phyloP scores from a whole-genome alignment of 2,797 vertebrate genomes.

The Danio tinwini region DNA sequence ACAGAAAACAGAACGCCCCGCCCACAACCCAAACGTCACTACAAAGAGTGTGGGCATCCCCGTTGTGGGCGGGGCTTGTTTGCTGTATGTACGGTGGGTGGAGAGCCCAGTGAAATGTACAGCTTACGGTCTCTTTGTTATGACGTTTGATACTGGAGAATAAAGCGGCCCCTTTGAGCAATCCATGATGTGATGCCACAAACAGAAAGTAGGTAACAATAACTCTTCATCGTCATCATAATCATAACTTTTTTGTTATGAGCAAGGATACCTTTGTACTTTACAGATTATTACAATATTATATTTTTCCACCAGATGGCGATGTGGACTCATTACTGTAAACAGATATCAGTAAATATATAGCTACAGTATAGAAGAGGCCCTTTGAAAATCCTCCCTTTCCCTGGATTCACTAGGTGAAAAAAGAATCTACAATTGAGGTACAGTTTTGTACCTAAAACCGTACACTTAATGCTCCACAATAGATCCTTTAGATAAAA shows the following conservation, averaged over 20 bases:
- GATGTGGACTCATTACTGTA: not conserved
- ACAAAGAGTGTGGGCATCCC: not conserved
- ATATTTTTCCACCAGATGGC: slow-evolving; percentile 20
- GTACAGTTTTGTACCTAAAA: too few species aligned
- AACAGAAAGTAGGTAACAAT: not conserved
- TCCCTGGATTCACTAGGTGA: too few species aligned
- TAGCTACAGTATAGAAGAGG: too few species aligned
- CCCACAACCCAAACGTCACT: slow-evolving; percentile 30
- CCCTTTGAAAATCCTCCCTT: too few species aligned
- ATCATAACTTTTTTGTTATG: not conserved
- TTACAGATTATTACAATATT: not conserved
- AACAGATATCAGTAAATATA: too few species aligned
- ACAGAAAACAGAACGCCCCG: not conserved
- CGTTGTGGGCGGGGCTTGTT: not conserved
- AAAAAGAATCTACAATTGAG: too few species aligned
- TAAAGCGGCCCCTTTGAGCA: not conserved
- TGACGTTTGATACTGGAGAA: not conserved
- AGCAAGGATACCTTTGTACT: not conserved
- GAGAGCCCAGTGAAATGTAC: not conserved
- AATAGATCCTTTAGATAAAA: too few species aligned
- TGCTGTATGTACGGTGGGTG: not conserved
- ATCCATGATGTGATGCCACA: not conserved
- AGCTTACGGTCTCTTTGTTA: not conserved
- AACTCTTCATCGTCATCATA: not conserved
- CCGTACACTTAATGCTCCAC: too few species aligned